Evolutionary conservation across 2,113 vertebrate genomes (phyloP), one percentile per base, ranked within the genome.

Genomic region (Ailuropoda melanoleuca): DNA sequence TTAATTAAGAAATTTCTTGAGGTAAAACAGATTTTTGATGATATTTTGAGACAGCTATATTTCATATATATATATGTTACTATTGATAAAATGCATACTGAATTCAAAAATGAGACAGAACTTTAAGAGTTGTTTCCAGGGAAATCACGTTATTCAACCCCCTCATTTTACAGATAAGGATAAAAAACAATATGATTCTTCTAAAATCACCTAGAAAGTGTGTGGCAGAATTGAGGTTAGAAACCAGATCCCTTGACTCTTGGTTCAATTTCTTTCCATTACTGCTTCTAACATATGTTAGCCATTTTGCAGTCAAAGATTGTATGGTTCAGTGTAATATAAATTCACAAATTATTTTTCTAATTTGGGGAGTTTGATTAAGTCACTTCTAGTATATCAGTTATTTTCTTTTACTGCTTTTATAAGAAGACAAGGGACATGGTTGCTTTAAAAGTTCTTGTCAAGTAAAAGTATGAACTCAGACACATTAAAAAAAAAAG

Each of bases 341-440:
- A 74, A 96, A 97, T 95, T 98, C 66, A 93, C 23, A 95, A 95
- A 94, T 97, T 86, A 89, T 92, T 97, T 97, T 96, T 90, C 83
- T 93, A 88, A 95, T 95, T 96, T 96, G 37, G 11, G 15, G 48
- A 75, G 78, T 77, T 95, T 97, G 56, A 96, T 96, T 97, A 96
- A 96, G 68, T 95, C 75, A 95, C 14, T 95, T 96, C 58, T 83
- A 81, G 56, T 60, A 43, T 46, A 91, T 89, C 34, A 81, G 15
- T 34, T 96, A 77, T 70, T 92, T 96, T 88, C 4, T 75, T 83
- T 62, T 93, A 82, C 8, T 53, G 55, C 29, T 93, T 95, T 95
- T 84, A 56, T 81, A 85, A 88, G 46, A 89, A 88, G 29, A 34
- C 13, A 88, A 64, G 31, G 53, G 31, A 66, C 26, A 62, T 39